A percentile compares a stretch with the other conserved stretches of the same genome.
Evolutionary conservation across 1,140 invertebrate species (phyloP).

Genomic region (Amyelois transitella): DNA sequence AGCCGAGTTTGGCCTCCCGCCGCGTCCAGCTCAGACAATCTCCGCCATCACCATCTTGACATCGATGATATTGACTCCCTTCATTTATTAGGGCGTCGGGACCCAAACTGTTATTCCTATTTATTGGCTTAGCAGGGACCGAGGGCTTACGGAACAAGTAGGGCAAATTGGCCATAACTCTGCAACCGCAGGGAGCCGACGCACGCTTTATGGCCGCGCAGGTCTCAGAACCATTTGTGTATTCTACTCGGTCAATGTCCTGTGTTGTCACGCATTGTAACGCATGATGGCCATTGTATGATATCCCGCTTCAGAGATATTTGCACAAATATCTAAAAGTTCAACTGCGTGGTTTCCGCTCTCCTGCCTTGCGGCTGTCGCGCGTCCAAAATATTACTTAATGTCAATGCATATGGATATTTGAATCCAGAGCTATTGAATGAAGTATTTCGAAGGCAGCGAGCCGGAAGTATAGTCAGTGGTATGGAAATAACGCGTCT

Average conservation of each 20-base stretch:
- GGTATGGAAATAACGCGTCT: background rate
- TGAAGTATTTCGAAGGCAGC: background rate
- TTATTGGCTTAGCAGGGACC: background rate
- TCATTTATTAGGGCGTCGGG: background rate
- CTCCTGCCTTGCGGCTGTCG: too few species aligned
- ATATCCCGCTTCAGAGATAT: too few species aligned
- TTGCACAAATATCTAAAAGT: too few species aligned
- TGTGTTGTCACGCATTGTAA: too few species aligned
- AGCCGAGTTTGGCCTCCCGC: background rate
- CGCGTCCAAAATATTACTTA: background rate
- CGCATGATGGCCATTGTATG: too few species aligned
- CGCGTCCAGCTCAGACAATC: background rate
- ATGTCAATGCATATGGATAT: background rate
- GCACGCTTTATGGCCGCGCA: background rate
- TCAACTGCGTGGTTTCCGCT: too few species aligned
- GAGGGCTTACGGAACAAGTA: background rate
- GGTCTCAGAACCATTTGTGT: background rate
- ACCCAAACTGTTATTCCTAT: background rate
- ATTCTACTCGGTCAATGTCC: too few species aligned
- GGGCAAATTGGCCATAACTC: background rate
- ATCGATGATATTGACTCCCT: background rate
- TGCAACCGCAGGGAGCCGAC: background rate
- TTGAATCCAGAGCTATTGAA: background rate
- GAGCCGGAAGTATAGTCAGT: background rate
- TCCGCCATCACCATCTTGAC: background rate